Evolutionary conservation across 64 coral and sea anemone genomes (phyloP), one percentile per base, ranked within the genome.

Genomic region (Montipora cactus): DNA sequence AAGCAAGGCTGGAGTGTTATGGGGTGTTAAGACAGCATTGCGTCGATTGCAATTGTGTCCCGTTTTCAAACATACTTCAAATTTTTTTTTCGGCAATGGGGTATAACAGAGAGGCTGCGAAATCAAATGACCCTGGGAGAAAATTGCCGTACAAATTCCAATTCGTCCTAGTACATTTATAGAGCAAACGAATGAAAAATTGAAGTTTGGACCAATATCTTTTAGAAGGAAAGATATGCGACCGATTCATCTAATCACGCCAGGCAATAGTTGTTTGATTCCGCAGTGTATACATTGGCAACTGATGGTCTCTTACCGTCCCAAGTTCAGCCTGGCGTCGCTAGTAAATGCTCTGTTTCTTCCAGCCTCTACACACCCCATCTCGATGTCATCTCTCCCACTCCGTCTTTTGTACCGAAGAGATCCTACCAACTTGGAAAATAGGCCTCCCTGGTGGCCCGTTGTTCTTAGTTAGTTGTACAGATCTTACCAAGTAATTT

Each of bases 361-460:
- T 23, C 62, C 25, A 67, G 28, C 66, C 16, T 72, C 46, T 48
- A 86, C 18, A 50, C 19, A 16, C 64, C 64, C 82, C 7, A 86
- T 59, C 20, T 86, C 82, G 13, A 86, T 86, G 44, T 86, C 66
- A 7, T 86, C 64, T 47, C 81, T 84, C 44, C 12, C 59, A 50
- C 51, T 70, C 15, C 37, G 62, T 11, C 45, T 86, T 19, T 49
- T 69, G 62, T 44, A 44, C 45, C 82, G 64, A 49, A 86, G 82
- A 8, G 82, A 86, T 50, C 82, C 82, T 7, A 86, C 82, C 44
- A 86, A 72, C 62, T 86, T 86, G 3, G 82, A 86, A 66, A 86
- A 86, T 19, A 86, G 82, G 5, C 82, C 82, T 86, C 82, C 67
- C 82, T 86, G 82, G 22, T 49, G 10, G 71, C n/a, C 68, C 7